Percentiles rank a stretch among this genome's conserved stretches.
phyloP scores from a whole-genome alignment of 2,797 vertebrate species.

The Chaetodon trifasciatus region DNA sequence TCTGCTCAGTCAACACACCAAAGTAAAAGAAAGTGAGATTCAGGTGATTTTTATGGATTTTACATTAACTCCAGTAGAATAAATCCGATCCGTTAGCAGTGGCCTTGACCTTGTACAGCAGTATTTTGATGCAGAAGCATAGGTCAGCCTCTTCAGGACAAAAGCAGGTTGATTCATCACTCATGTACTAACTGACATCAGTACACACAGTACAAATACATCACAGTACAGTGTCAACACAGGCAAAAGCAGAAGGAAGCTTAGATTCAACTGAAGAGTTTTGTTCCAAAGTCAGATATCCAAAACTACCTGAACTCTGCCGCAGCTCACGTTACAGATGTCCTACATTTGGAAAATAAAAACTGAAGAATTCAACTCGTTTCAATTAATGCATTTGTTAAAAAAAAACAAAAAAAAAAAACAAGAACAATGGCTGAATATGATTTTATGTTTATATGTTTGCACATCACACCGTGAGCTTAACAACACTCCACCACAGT shows the following conservation, averaged over 20 bases:
- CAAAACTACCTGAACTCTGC: slow-evolving; percentile 4
- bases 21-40: background rate
- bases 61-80: no score
- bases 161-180: slow-evolving; percentile 7
- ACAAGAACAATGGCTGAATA: background rate
- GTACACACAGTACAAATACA: slow-evolving; percentile 48
- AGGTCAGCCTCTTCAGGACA: slow-evolving; percentile 30
- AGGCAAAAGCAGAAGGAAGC: slow-evolving; percentile 48
- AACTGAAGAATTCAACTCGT: no score
- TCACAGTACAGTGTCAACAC: slow-evolving; percentile 46
- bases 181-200: slow-evolving; percentile 18
- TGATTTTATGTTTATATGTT: background rate
- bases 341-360: background rate
- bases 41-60: no score
- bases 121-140: slow-evolving; percentile 18
- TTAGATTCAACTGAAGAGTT: slow-evolving; percentile 38
- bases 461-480: background rate
- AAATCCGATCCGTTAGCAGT: no score
- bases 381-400: no score
- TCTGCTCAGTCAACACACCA: background rate
- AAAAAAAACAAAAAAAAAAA: no score
- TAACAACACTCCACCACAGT: background rate
- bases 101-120: background rate
- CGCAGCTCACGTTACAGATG: slow-evolving; percentile 1
- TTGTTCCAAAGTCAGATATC: slow-evolving; percentile 40